Percentiles rank a stretch among this genome's conserved stretches.
phyloP scores from a whole-genome alignment of 2,113 vertebrate genomes.

The Silurus meridionalis region DNA sequence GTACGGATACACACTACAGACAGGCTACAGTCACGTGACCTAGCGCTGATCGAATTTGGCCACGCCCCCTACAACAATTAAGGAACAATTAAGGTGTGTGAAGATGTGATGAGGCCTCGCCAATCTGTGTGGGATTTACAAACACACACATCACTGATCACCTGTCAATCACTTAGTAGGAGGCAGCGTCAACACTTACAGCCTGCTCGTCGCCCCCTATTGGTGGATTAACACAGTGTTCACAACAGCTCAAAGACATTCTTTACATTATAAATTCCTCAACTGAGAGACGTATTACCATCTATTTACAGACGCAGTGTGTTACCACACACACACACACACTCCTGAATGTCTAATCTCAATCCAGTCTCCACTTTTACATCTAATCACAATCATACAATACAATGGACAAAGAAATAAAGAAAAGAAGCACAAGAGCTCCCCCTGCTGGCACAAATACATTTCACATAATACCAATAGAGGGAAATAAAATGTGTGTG shows the following conservation, averaged over 20 bases:
- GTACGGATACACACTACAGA: too few relatives aligned
- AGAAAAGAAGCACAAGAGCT: slow-evolving; percentile 39
- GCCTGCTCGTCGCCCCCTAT: too few relatives aligned
- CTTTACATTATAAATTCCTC: too few relatives aligned
- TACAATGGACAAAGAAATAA: background rate
- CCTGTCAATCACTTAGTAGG: too few relatives aligned
- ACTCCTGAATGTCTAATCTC: background rate
- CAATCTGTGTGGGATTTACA: too few relatives aligned
- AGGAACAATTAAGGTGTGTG: background rate
- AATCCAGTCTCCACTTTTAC: background rate
- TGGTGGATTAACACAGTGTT: too few relatives aligned
- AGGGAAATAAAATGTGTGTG: too few relatives aligned
- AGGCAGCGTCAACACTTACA: too few relatives aligned
- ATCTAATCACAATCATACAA: background rate
- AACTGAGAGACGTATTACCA: too few relatives aligned
- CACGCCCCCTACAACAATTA: background rate
- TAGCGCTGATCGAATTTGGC: background rate
- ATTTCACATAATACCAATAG: background rate
- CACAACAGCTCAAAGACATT: too few relatives aligned
- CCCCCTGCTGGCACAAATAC: slow-evolving; percentile 56
- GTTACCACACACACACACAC: background rate
- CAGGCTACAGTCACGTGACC: background rate
- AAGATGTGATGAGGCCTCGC: background rate
- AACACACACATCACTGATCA: too few relatives aligned
- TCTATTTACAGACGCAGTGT: too few relatives aligned